A percentile compares a stretch with the other conserved stretches of the same genome.
Conservation (phyloP, 2,113 vertebrate species). For the Astatotilapia flaviijosephi region DNA sequence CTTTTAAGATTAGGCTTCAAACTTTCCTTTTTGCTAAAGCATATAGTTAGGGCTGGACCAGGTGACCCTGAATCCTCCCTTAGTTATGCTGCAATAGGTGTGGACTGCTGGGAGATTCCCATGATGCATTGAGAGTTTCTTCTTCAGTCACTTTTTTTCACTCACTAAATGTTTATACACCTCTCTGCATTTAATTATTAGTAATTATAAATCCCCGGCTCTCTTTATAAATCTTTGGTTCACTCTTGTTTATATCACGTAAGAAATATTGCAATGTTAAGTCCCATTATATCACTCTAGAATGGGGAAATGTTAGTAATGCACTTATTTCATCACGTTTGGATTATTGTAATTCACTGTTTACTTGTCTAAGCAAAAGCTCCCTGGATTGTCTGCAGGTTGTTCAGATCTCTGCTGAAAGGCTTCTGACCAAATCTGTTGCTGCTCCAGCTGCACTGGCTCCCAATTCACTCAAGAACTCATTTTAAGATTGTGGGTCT, state of each 20-base stretch:
- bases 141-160: not conserved
- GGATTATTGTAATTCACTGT: not conserved
- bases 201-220: rapidly evolving
- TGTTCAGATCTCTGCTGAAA: not conserved
- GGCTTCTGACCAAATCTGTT: not conserved
- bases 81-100: rapidly evolving
- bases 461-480: not conserved
- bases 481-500: not conserved
- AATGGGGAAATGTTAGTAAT: not conserved
- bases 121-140: not conserved
- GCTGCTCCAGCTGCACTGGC: not conserved
- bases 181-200: not conserved
- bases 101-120: rapidly evolving
- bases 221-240: not conserved
- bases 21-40: not conserved
- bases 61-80: not conserved
- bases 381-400: not conserved
- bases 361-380: not conserved
- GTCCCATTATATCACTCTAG: not conserved
- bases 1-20: rapidly evolving
- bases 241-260: not conserved
- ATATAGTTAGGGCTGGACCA: not conserved
- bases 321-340: not conserved
- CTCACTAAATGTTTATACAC: too few species aligned
- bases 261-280: not conserved